Conservation (phyloP, 2,113 vertebrate species). For the Tychaedon coryphoeus region DNA sequence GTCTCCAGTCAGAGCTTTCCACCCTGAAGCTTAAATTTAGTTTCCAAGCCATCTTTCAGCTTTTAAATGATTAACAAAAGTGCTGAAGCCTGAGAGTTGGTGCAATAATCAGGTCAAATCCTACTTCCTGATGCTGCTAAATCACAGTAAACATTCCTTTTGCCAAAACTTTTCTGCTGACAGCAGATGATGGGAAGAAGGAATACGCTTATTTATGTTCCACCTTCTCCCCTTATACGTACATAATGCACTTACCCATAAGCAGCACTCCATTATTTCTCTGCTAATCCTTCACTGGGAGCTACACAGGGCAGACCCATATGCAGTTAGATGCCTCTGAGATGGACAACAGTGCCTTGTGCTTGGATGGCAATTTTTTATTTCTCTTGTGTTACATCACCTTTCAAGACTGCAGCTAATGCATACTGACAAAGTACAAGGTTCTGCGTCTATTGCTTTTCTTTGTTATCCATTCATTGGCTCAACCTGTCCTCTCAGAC, state of each 20-base stretch:
- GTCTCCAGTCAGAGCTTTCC: background rate
- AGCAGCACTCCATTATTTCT: background rate
- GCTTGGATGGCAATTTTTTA: background rate
- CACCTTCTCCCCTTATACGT: background rate
- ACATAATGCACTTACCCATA: background rate
- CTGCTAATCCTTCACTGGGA: background rate
- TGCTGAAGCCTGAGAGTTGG: background rate
- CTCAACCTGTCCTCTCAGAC: background rate
- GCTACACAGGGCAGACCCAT: background rate
- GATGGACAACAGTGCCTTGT: background rate
- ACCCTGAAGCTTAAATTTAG: background rate
- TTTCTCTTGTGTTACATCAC: background rate
- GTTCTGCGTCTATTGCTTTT: background rate
- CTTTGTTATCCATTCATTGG: background rate
- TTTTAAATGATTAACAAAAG: slow-evolving; percentile 13
- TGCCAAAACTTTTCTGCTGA: slow-evolving; percentile 1
- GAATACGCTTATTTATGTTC: background rate
- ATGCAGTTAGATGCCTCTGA: background rate
- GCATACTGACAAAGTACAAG: background rate
- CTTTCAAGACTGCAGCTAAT: background rate
- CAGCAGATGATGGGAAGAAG: background rate
- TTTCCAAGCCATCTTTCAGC: background rate
- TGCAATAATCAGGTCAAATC: background rate
- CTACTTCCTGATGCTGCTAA: background rate
- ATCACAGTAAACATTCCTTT: background rate